Percentiles rank a stretch among this genome's conserved stretches.
Conservation (phyloP, 2,888 invertebrate genomes). For the Sinhomidia bicolor region DNA sequence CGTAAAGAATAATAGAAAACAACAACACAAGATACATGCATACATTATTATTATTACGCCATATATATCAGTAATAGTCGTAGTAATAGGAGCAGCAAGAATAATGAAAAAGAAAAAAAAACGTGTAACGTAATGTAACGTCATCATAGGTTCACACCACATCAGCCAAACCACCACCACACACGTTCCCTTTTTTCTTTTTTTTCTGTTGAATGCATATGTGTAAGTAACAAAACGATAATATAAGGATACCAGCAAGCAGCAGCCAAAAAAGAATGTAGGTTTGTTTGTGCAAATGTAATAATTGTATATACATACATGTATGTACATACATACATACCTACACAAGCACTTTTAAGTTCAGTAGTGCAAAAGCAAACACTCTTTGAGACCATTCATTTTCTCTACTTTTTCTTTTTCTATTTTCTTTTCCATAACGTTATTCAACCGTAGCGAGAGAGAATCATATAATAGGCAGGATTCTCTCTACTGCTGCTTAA, state of each 20-base stretch:
- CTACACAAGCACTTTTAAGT: neutral
- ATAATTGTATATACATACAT: neutral
- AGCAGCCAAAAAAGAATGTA: too few species aligned
- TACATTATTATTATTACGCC: neutral
- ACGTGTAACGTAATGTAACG: too few species aligned
- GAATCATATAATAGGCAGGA: conserved; percentile 21
- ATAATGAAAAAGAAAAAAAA: neutral
- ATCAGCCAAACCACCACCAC: neutral
- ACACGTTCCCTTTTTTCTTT: neutral
- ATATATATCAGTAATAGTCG: neutral
- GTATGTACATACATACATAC: neutral
- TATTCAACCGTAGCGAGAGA: neutral
- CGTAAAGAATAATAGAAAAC: conserved; percentile 4
- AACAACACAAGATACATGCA: conserved; percentile 1
- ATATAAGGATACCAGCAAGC: too few species aligned
- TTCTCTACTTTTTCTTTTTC: conserved; percentile 1
- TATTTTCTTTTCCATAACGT: neutral
- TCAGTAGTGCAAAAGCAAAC: conserved; percentile 14
- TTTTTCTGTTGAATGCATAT: neutral
- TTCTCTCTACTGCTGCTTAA: neutral
- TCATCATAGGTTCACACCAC: neutral
- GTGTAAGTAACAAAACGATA: too few species aligned
- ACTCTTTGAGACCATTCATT: conserved; percentile 18
- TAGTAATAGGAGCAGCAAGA: neutral
- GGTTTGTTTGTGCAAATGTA: neutral